Evolutionary conservation across 1,140 invertebrate genomes (phyloP).

Genomic region (Brachionus sp.): DNA sequence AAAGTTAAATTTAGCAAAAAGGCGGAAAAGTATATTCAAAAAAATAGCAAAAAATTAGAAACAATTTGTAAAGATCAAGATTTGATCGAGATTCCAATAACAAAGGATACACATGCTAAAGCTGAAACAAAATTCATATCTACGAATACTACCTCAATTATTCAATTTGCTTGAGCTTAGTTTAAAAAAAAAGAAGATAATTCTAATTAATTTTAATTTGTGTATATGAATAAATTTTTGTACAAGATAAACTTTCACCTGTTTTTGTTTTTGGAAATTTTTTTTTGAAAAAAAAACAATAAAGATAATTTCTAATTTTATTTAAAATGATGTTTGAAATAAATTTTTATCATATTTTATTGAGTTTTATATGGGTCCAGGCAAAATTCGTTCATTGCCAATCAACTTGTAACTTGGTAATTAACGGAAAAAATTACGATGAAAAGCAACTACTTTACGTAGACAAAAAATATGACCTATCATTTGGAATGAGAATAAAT

Average conservation of each 20-base stretch:
- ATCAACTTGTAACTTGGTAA: not conserved
- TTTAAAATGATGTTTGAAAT: not conserved
- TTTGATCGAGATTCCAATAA: not conserved
- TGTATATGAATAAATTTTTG: not conserved
- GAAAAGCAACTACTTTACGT: not conserved
- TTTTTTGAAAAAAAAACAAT: not conserved
- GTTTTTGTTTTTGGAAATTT: not conserved
- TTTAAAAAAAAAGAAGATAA: not conserved
- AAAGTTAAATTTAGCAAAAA: not conserved
- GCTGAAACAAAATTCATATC: not conserved
- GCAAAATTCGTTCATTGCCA: not conserved
- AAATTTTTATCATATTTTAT: not conserved
- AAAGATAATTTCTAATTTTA: not conserved
- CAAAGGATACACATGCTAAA: not conserved
- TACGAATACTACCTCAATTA: not conserved
- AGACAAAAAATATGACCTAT: conserved; percentile 1
- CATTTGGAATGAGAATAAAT: conserved; percentile 6
- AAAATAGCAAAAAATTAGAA: not conserved
- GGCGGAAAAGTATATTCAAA: not conserved
- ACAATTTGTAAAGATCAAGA: not conserved
- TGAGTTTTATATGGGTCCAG: not conserved
- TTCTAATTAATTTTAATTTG: conserved; percentile 10
- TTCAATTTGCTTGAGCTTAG: not conserved
- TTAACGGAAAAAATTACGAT: not conserved
- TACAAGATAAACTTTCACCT: not conserved